Percentiles rank a stretch among this genome's conserved stretches.
phyloP scores from a whole-genome alignment of 1,140 invertebrate species.

The Cherax quadricarinatus region DNA sequence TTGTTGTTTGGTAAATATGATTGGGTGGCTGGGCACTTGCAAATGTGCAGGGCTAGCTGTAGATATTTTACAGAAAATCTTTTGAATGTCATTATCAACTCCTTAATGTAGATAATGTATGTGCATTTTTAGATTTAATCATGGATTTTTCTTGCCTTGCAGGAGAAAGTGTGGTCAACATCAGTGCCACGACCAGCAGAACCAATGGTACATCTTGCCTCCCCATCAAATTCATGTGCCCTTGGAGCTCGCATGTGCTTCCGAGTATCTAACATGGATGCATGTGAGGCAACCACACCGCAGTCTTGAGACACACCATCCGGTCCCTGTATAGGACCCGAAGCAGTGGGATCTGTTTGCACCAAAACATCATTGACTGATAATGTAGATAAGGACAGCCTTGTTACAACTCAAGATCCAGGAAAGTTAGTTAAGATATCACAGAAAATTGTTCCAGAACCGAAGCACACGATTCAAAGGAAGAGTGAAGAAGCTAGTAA shows the following conservation, averaged over 20 bases:
- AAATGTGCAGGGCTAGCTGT: too few relatives aligned
- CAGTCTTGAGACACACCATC: conserved; percentile 67
- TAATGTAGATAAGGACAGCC: neutral
- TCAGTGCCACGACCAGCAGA: conserved; percentile 20
- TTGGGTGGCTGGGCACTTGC: too few relatives aligned
- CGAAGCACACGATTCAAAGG: neutral
- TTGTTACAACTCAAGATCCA: neutral
- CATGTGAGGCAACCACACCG: conserved; percentile 66
- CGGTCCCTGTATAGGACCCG: conserved; percentile 49
- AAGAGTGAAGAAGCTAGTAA: conserved; percentile 18
- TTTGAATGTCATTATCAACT: too few relatives aligned
- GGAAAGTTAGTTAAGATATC: neutral
- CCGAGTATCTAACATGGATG: conserved; percentile 69
- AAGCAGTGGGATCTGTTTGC: conserved; percentile 13
- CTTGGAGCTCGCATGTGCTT: conserved; percentile 72
- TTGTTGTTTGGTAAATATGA: too few relatives aligned
- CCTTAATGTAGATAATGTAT: too few relatives aligned
- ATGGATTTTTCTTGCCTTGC: neutral
- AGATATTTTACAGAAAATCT: too few relatives aligned
- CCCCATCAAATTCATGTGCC: conserved; percentile 69
- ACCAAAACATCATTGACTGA: neutral
- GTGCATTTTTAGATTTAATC: too few relatives aligned
- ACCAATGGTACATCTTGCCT: conserved; percentile 69
- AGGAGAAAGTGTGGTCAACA: conserved; percentile 7
- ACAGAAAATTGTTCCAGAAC: conserved; percentile 7